Conservation (phyloP, 2,113 vertebrate genomes). For the Neotoma lepida region DNA sequence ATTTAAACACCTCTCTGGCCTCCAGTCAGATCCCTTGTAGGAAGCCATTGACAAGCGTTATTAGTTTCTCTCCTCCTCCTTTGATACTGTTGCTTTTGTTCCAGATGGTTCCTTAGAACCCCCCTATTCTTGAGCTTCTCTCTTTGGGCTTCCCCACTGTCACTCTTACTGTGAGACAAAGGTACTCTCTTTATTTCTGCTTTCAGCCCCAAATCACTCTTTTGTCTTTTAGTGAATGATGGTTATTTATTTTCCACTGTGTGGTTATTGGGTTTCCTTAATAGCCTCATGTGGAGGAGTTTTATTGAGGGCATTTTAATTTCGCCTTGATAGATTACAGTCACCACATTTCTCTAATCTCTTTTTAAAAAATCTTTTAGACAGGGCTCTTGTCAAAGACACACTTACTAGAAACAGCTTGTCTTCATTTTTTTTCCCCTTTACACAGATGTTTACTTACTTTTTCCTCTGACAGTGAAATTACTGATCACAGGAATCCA, state of each 20-base stretch:
- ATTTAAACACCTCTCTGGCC: neutral
- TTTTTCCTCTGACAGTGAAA: neutral
- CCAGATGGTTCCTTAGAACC: conserved; percentile 67
- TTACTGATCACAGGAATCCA: neutral
- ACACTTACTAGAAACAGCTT: conserved; percentile 57
- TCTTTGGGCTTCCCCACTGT: neutral
- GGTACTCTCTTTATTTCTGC: conserved; percentile 49
- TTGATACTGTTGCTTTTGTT: conserved; percentile 13
- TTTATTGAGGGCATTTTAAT: conserved; percentile 64
- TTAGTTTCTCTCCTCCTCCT: conserved; percentile 1
- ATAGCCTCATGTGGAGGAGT: conserved; percentile 68
- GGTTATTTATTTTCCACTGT: conserved; percentile 61
- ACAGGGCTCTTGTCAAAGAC: neutral
- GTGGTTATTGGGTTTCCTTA: conserved; percentile 66
- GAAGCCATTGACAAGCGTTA: conserved; percentile 32
- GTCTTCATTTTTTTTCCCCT: neutral
- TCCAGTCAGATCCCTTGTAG: conserved; percentile 27
- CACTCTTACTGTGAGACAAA: neutral
- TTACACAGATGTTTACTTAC: conserved; percentile 47
- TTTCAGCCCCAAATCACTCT: conserved; percentile 10
- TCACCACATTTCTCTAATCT: conserved; percentile 65
- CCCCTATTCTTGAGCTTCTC: conserved; percentile 27
- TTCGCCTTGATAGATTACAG: conserved; percentile 53
- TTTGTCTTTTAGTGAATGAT: conserved; percentile 41
- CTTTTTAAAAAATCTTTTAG: conserved; percentile 67